Evolutionary conservation across 2,888 invertebrate species (phyloP).

Genomic region (Cephus spinipes): DNA sequence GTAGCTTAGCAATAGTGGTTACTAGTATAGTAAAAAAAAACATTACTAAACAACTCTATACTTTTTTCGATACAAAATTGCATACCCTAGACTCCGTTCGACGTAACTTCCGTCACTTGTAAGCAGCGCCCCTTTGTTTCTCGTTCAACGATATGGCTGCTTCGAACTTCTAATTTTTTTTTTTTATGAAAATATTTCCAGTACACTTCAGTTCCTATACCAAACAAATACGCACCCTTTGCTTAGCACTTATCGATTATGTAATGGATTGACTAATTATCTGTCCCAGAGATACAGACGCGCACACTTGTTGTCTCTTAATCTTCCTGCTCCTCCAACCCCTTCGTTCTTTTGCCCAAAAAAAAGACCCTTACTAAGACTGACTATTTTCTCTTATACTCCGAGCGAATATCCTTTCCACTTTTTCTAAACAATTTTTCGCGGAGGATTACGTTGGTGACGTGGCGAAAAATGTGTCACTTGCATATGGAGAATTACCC

Average conservation of each 20-base stretch:
- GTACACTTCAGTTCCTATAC: not conserved
- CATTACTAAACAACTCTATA: not conserved
- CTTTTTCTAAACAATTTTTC: slow-evolving; percentile 3
- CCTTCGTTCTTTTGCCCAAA: slow-evolving; percentile 35
- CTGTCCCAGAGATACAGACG: not conserved
- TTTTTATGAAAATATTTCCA: not conserved
- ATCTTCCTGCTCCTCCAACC: not conserved
- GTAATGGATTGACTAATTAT: not conserved
- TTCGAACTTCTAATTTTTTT: not conserved
- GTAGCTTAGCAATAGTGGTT: slow-evolving; percentile 60
- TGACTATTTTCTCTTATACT: slow-evolving; percentile 49
- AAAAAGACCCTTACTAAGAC: slow-evolving; percentile 39
- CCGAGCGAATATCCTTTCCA: slow-evolving; percentile 1
- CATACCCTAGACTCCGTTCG: not conserved
- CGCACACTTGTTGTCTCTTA: not conserved
- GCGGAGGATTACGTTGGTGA: not conserved
- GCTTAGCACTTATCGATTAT: not conserved
- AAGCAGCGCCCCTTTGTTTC: not conserved
- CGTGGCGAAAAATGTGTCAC: not conserved
- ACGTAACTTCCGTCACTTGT: not conserved
- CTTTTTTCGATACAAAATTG: not conserved
- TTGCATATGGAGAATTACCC: not conserved
- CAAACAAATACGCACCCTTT: not conserved
- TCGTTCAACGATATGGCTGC: not conserved
- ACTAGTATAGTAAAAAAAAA: slow-evolving; percentile 28